A percentile compares a stretch with the other conserved stretches of the same genome.
Evolutionary conservation across 2,888 invertebrate species (phyloP).

Genomic region (Myathropa florea): DNA sequence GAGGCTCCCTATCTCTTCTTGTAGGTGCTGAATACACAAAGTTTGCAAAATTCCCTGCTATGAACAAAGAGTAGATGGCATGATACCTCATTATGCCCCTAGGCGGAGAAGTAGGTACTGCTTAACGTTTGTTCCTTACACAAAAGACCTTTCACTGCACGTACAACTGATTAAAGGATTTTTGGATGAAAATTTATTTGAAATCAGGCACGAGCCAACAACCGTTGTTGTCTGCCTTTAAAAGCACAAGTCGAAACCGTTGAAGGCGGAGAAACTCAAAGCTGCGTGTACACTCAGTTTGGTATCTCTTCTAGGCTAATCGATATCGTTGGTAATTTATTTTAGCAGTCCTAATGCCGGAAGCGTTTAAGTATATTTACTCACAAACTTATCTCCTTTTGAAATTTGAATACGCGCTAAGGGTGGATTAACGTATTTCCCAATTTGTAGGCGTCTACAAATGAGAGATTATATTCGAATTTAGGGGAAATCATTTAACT

Average conservation of each 20-base stretch:
- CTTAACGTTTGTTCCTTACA: not conserved
- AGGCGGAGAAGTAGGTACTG: conserved; percentile 9
- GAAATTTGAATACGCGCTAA: not conserved
- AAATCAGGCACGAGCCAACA: conserved; percentile 10
- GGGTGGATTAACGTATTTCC: conserved; percentile 3
- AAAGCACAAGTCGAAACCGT: conserved; percentile 15
- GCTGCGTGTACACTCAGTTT: conserved; percentile 23
- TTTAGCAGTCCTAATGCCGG: conserved; percentile 29
- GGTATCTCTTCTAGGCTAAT: conserved; percentile 39
- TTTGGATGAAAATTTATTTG: conserved; percentile 50
- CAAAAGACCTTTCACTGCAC: conserved; percentile 29
- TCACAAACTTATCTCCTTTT: conserved; percentile 22
- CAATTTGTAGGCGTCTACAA: not conserved
- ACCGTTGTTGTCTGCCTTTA: conserved; percentile 14
- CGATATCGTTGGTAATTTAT: conserved; percentile 52
- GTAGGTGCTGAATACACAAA: conserved; percentile 25
- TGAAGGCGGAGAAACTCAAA: conserved; percentile 6
- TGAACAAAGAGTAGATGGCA: conserved; percentile 21
- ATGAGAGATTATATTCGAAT: not conserved
- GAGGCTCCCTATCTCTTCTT: not conserved
- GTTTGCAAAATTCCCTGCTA: conserved; percentile 24
- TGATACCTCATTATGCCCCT: conserved; percentile 37
- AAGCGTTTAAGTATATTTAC: not conserved
- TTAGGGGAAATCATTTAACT: not conserved
- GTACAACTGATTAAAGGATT: conserved; percentile 67